Conservation (phyloP, 1,140 invertebrate species). For the Cryptotermes secundus region DNA sequence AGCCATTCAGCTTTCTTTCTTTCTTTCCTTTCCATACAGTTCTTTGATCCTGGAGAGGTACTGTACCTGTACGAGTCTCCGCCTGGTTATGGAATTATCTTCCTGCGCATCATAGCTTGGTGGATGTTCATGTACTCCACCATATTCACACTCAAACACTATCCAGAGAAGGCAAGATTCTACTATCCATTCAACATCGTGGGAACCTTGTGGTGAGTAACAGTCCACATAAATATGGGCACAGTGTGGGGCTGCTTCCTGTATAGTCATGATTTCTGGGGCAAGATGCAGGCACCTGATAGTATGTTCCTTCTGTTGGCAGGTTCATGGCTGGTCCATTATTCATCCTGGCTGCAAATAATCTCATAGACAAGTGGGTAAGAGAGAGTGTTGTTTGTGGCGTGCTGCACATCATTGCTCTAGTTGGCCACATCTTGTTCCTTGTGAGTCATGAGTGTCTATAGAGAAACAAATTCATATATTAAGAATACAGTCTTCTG, state of each 20-base stretch:
- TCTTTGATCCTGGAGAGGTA: constrained; percentile 86
- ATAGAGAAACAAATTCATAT: background rate
- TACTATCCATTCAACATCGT: constrained; percentile 77
- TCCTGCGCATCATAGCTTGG: constrained; percentile 76
- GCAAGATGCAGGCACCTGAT: background rate
- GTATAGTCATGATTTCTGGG: background rate
- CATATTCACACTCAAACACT: constrained; percentile 79
- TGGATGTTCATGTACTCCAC: constrained; percentile 79
- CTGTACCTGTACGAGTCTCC: constrained; percentile 88
- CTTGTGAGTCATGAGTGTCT: constrained; percentile 53
- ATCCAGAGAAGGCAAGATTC: constrained; percentile 74
- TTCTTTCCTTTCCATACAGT: constrained; percentile 49
- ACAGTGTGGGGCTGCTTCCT: constrained; percentile 23
- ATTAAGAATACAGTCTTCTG: no score
- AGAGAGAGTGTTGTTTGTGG: constrained; percentile 83
- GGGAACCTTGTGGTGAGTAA: constrained; percentile 75
- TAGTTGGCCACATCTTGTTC: constrained; percentile 79
- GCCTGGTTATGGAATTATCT: constrained; percentile 81
- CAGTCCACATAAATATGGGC: no score
- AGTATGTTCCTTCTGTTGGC: constrained; percentile 25
- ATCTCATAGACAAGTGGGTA: constrained; percentile 85
- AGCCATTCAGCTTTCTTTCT: no score
- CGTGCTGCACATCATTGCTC: constrained; percentile 71
- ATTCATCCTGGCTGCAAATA: constrained; percentile 78
- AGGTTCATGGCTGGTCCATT: constrained; percentile 77